phyloP scores from a whole-genome alignment of 2,888 invertebrate genomes.

The Euplagia quadripunctaria region DNA sequence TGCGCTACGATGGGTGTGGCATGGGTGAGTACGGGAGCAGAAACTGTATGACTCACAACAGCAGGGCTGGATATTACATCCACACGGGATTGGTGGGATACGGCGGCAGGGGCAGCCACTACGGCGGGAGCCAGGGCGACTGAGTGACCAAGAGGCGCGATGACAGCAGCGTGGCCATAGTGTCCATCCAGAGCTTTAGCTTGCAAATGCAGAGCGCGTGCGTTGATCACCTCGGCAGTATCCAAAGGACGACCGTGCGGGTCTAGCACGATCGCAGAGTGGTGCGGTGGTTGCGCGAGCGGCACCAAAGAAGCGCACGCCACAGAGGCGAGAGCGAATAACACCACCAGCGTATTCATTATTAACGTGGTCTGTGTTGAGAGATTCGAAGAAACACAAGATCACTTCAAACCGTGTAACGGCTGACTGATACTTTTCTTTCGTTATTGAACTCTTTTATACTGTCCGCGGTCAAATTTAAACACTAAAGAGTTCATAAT shows the following conservation, averaged over 20 bases:
- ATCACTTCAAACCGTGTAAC: slow-evolving; percentile 75
- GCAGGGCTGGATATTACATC: slow-evolving; percentile 68
- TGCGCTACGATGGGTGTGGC: slow-evolving; percentile 40
- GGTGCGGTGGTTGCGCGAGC: slow-evolving; percentile 80
- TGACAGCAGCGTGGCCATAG: slow-evolving; percentile 54
- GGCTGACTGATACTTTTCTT: slow-evolving; percentile 73
- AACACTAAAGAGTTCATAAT: slow-evolving; percentile 50
- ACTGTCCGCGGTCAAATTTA: slow-evolving; percentile 63
- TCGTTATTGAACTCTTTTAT: slow-evolving; percentile 70
- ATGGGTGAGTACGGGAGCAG: slow-evolving; percentile 39
- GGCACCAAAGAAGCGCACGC: slow-evolving; percentile 85
- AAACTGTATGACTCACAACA: slow-evolving; percentile 55
- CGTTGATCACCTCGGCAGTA: slow-evolving; percentile 83
- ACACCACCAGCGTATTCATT: slow-evolving; percentile 87
- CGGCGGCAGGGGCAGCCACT: slow-evolving; percentile 61
- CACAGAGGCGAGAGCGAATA: slow-evolving; percentile 88
- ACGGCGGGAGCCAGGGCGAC: slow-evolving; percentile 41
- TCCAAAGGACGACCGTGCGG: slow-evolving; percentile 82
- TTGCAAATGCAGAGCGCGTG: slow-evolving; percentile 81
- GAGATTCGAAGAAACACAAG: slow-evolving; percentile 65
- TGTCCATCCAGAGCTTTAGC: slow-evolving; percentile 81
- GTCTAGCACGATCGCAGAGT: slow-evolving; percentile 81
- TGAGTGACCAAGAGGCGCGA: slow-evolving; percentile 51
- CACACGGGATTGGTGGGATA: slow-evolving; percentile 76
- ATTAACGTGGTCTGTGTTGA: slow-evolving; percentile 68